Evolutionary conservation across 2,113 vertebrate species (phyloP), one percentile per base, ranked within the genome.

Genomic region (Myiagra hebetior): DNA sequence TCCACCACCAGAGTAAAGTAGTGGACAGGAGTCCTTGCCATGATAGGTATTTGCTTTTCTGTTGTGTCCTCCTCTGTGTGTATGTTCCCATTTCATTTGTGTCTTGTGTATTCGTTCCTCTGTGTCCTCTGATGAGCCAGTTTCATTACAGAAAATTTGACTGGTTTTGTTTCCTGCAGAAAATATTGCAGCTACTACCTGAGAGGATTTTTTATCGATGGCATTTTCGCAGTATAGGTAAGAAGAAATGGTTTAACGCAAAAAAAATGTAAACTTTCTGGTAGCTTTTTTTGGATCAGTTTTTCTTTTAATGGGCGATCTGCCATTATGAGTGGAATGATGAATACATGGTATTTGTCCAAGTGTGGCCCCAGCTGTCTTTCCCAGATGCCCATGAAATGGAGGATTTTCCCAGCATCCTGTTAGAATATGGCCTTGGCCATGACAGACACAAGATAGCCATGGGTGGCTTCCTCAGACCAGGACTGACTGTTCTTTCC

Each of bases 211-310:
- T 99, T 98, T 99, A 98, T 97, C 98, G 99, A 96, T 99, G 99
- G 99, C 99, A 99, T 98, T 99, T 99, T 97, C 99, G 99, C 98
- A 99, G 99, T 98, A 99, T 99, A 99, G 99, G 99, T 99, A 99
- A 98, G 99, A 95, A 94, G 18, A 75, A 92, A 94, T 35, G 8
- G 19, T 84, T 91, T 82, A 33, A 62, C 49, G 39, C 31, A 39
- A 75, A 72, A 72, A 65, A 65, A 13, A 9, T 13, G 4, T 0
- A 3, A 39, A 44, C 15, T 65, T 57, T 26, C 16, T 20, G 46
- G 22, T 57, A n/a, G 15, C 11, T 60, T 10, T 68, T 83, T 85
- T 41, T 4, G 7, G 7, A 50, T 33, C 33, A 9, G 0, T 42
- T 50, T 63, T 69, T 57, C 31, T 88, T 79, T 55, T 33, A 47